Conservation (phyloP, 2,113 vertebrate genomes). For the Probosciger aterrimus region DNA sequence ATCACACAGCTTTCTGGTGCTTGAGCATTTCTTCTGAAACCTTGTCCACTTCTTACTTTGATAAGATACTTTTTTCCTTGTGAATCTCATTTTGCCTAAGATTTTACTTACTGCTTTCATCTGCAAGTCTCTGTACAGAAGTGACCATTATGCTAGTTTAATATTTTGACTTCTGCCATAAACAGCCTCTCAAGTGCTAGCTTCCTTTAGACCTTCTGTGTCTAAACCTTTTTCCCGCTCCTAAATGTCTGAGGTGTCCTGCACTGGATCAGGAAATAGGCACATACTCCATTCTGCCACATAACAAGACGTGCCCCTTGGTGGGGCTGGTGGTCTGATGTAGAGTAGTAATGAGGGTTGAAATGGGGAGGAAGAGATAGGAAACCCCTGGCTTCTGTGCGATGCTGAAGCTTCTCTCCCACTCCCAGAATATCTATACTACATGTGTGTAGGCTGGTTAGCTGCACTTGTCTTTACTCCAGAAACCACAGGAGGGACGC, state of each 20-base stretch:
- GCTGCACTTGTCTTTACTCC: background rate
- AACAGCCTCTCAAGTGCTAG: background rate
- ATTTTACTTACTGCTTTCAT: background rate
- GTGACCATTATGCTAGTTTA: background rate
- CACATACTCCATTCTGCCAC: background rate
- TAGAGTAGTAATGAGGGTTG: background rate
- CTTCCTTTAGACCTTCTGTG: background rate
- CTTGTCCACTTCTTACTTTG: background rate
- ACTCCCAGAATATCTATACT: background rate
- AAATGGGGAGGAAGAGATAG: background rate
- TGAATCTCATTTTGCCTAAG: background rate
- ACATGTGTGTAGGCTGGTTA: rapidly evolving
- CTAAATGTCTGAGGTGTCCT: background rate
- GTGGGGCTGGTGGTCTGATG: background rate
- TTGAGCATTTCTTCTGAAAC: background rate
- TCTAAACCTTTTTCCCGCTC: background rate
- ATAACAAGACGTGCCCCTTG: rapidly evolving
- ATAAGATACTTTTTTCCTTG: background rate
- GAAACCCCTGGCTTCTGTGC: background rate
- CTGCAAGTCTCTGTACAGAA: background rate
- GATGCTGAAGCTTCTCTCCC: background rate
- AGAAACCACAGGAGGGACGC: background rate
- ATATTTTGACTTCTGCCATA: background rate
- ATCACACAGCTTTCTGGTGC: background rate
- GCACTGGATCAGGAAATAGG: background rate